Base-by-base conservation (phyloP, 92 coral and sea anemone genomes). In the Zoanthus solanderi region DNA sequence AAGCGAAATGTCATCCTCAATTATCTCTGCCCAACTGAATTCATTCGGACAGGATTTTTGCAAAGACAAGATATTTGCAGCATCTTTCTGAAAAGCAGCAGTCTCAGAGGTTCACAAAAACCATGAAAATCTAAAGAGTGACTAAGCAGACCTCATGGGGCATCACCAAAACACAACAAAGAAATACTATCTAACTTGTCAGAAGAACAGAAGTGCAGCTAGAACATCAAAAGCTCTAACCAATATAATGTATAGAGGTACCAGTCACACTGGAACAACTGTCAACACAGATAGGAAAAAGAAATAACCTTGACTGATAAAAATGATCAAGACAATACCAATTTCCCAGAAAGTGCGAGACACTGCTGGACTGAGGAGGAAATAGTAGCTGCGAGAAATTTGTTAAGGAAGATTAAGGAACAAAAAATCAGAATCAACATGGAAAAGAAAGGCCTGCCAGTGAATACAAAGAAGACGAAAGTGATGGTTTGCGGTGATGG, bases 31-130 rank as follows among this genome's bases (percentile, higher is more conserved):
- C 15, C 90, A 86, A 53, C 80, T 86, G 71, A 87, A 87, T 74
- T 87, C 86, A 7, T 90, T 79, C 52, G 87, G 93, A 85, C 89
- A 77, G 10, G 78, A 79, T 60, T 58, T 86, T 32, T 46, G 44
- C 37, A 83, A 83, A 11, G 85, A 78, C 50, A 69, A 83, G 30
- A 54, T 88, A 8, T 67, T 52, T 23, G 91, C 83, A 9, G 82
- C 91, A n/a, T 88, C 91, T 18, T 88, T 82, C 57, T 74, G 91
- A 71, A 90, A 90, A 74, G 92, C 92, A 56, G 86, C 92, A 65
- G 92, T 90, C 79, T 73, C 88, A 17, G 91, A 73, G 6, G 75
- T 91, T 60, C 89, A 78, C 50, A 81, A 79, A n/a, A 42, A 90
- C 37, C 92, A 90, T 58, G 83, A 66, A 12, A 78, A 78, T 76